Evolutionary conservation across 2,888 invertebrate genomes (phyloP).

Genomic region (Ceratothoa steindachneri): DNA sequence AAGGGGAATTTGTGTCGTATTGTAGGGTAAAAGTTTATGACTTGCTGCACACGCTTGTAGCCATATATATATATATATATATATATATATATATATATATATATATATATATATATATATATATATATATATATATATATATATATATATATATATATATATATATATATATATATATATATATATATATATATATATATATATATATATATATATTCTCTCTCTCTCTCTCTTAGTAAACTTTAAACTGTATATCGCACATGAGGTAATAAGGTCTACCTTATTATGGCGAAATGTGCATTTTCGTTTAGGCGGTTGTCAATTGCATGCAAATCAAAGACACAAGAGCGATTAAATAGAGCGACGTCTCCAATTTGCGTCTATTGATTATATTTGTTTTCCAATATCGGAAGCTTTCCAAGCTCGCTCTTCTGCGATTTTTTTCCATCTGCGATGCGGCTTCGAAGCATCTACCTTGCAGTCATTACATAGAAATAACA

Average conservation of each 20-base stretch:
- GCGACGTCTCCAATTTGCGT: neutral
- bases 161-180: slow-evolving; percentile 10
- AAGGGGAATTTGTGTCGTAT: neutral
- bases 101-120: slow-evolving; percentile 11
- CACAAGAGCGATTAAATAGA: slow-evolving; percentile 11
- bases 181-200: slow-evolving; percentile 12
- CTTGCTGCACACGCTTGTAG: neutral
- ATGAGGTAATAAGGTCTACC: no score
- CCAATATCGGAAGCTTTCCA: slow-evolving; percentile 5
- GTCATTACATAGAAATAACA: no score
- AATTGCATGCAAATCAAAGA: slow-evolving; percentile 2
- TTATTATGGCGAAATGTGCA: neutral
- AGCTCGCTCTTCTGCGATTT: no score
- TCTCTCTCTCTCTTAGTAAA: no score
- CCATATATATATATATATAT: slow-evolving; percentile 1
- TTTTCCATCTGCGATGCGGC: no score
- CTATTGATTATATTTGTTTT: slow-evolving; percentile 12
- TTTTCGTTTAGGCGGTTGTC: neutral
- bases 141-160: neutral
- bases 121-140: slow-evolving; percentile 10
- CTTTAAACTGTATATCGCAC: no score
- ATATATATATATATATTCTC: slow-evolving; percentile 9
- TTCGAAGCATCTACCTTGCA: no score
- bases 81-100: slow-evolving; percentile 11
- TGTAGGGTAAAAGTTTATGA: neutral